Percentiles rank a stretch among this genome's conserved stretches.
These are phyloP conservation scores for Labeo rohita DNA, from an alignment of 2,113 vertebrate species.

Conservation along the genomic window DNA sequence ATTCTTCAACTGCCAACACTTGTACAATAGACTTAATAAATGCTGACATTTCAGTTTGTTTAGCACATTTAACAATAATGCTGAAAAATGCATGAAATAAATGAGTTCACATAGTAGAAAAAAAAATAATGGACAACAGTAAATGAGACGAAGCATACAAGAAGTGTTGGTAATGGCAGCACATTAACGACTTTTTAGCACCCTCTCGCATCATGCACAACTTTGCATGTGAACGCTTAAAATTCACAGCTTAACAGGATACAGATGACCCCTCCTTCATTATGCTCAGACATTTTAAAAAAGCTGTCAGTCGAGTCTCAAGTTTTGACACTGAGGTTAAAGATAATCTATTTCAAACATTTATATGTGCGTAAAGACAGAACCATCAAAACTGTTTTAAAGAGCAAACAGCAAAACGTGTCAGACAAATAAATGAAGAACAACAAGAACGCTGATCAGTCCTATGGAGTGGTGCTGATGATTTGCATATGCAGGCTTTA, in stretches of 20 bases:
- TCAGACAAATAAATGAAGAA: neutral
- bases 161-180: neutral
- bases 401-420: neutral
- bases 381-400: neutral
- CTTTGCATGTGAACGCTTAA: neutral
- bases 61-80: neutral
- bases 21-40: neutral
- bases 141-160: neutral
- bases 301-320: neutral
- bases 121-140: neutral
- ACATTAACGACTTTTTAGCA: neutral
- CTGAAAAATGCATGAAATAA: neutral
- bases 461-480: neutral
- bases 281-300: neutral
- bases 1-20: neutral
- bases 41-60: neutral
- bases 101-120: neutral
- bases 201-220: neutral
- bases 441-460: neutral
- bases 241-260: neutral
- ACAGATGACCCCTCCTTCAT: neutral
- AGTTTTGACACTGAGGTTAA: neutral
- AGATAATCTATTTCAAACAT: neutral
- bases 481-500: constrained; percentile 37
- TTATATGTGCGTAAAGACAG: neutral